Percentiles rank a stretch among this genome's conserved stretches.
Conservation (phyloP, 2,797 vertebrate genomes). For the Myripristis jacobus region DNA sequence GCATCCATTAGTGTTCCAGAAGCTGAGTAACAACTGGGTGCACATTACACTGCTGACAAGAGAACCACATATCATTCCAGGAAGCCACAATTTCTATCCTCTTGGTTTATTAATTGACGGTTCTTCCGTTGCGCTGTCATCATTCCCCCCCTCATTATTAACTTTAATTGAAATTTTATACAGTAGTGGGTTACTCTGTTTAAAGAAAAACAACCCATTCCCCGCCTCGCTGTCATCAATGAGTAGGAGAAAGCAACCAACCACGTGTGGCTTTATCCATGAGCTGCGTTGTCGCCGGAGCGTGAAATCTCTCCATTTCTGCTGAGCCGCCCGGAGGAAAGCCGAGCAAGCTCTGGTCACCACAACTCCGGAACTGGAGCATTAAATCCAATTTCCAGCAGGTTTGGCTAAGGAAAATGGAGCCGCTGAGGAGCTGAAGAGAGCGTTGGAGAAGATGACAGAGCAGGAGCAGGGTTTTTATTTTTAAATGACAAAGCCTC, state of each 20-base stretch:
- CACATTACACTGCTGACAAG: not conserved
- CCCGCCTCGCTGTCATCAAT: slow-evolving; percentile 42
- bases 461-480: slow-evolving; percentile 46
- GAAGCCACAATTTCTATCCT: not conserved
- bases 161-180: slow-evolving; percentile 45
- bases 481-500: slow-evolving; percentile 59
- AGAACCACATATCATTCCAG: not conserved
- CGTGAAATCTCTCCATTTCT: slow-evolving; percentile 76
- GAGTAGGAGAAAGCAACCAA: slow-evolving; percentile 48
- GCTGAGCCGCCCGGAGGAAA: slow-evolving; percentile 67
- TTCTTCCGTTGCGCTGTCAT: slow-evolving; percentile 18
- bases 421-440: slow-evolving; percentile 52
- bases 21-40: not conserved
- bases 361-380: slow-evolving; percentile 77
- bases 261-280: slow-evolving; percentile 65
- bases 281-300: slow-evolving; percentile 60
- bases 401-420: slow-evolving; percentile 57
- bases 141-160: slow-evolving; percentile 23
- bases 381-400: slow-evolving; percentile 82
- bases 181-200: slow-evolving; percentile 30
- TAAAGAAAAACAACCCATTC: slow-evolving; percentile 46
- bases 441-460: slow-evolving; percentile 46
- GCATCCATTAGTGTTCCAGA: not conserved
- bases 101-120: slow-evolving; percentile 4
- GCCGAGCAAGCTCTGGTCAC: slow-evolving; percentile 51